These are phyloP conservation scores for Hirudinaria manillensis DNA, from an alignment of 2,888 invertebrate genomes.

Conservation along the genomic window DNA sequence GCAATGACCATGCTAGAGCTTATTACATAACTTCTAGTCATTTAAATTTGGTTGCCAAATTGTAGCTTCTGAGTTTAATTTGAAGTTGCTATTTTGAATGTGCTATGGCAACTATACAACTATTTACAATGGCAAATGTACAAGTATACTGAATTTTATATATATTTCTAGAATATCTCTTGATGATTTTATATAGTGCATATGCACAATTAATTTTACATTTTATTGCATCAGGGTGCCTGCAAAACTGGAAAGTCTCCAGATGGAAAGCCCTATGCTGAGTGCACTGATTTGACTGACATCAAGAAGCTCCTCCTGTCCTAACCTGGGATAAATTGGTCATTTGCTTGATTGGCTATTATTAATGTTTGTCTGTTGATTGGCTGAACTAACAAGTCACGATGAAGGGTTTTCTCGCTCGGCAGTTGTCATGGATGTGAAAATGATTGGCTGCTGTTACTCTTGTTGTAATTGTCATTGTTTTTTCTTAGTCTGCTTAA, in stretches of 20 bases:
- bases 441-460: too few species aligned
- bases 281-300: slow-evolving; percentile 68
- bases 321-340: not conserved
- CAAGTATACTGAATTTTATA: too few species aligned
- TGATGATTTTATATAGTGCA: not conserved
- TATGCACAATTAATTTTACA: not conserved
- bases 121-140: too few species aligned
- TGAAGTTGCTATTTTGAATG: too few species aligned
- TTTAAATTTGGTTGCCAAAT: not conserved
- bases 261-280: slow-evolving; percentile 77
- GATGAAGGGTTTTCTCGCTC: not conserved
- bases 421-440: too few species aligned
- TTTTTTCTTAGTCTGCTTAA: not conserved
- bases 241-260: slow-evolving; percentile 60
- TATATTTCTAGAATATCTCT: too few species aligned
- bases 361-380: not conserved
- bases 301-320: slow-evolving; percentile 36
- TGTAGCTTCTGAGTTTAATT: not conserved
- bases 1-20: not conserved
- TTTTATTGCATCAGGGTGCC: slow-evolving; percentile 14
- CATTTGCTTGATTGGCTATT: too few species aligned
- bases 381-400: not conserved
- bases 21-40: not conserved
- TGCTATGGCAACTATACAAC: too few species aligned
- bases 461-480: not conserved